Base-by-base conservation (phyloP, 2,797 vertebrate genomes). In the Odontamblyopus rebecca region DNA sequence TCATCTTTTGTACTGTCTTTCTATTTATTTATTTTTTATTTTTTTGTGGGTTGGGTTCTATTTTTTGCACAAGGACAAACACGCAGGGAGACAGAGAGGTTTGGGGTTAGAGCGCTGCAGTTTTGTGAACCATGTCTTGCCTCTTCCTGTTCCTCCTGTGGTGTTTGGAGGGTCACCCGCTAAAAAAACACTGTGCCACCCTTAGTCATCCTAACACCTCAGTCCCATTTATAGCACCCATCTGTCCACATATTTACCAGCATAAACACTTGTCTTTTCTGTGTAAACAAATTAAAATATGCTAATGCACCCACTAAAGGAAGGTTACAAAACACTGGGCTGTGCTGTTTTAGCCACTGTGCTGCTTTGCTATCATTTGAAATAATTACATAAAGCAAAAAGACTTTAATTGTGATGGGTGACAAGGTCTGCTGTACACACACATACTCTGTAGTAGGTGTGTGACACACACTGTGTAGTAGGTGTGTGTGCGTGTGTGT, bases 51-150 rank as follows among this genome's bases (percentile, higher is more conserved):
- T 23, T 23, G 23, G 1, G 23, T 23, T 23, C 83, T 90, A 89
- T 89, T 91, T 91, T 38, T 64, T 75, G 85, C 85, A 68, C 90
- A 89, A 91, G 90, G 89, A 91, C 89, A 90, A 83, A 85, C 85
- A 92, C 78, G 70, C 78, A 74, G 79, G 72, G 82, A 81, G 84
- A 76, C 62, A 63, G 65, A 61, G 75, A 64, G 67, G 70, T 72
- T 75, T 81, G 81, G 79, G 84, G 70, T 72, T 76, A 48, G 80
- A 68, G 69, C n/a, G 5, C 4, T 76, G 75, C 74, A 84, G 86
- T 86, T 88, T 90, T 83, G 68, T 88, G 84, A 85, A 78, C 82
- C 82, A 53, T 89, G 84, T 68, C 70, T 66, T 82, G 67, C 74
- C 77, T 64, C 78, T 89, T 90, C 91, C 89, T 88, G 83, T 74